Conservation (phyloP, 2,888 invertebrate species). For the Heterodera filipjevi region DNA sequence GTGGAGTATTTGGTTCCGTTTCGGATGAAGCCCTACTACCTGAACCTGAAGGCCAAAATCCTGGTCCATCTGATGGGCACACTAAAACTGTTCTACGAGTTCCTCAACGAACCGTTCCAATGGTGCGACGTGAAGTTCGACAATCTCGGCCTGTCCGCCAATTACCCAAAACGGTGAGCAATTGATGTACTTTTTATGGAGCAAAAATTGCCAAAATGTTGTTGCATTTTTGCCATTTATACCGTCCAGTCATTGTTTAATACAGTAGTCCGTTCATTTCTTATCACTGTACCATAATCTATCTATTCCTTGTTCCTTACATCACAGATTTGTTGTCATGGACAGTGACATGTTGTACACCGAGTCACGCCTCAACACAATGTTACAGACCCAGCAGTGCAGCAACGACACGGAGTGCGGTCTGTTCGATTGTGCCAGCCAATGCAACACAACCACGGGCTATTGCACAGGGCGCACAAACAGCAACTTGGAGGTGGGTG, state of each 20-base stretch:
- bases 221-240: no score
- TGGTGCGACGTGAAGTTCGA: conserved; percentile 69
- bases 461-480: conserved; percentile 58
- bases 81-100: conserved; percentile 64
- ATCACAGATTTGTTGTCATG: conserved; percentile 60
- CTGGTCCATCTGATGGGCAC: conserved; percentile 66
- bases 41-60: conserved; percentile 65
- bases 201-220: no score
- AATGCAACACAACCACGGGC: conserved; percentile 49
- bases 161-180: conserved; percentile 60
- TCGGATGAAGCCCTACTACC: conserved; percentile 64
- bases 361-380: conserved; percentile 52
- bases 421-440: conserved; percentile 55
- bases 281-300: no score
- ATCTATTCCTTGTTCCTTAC: neutral
- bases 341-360: conserved; percentile 65
- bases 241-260: no score
- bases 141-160: conserved; percentile 59
- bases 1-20: conserved; percentile 66
- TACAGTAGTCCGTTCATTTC: no score
- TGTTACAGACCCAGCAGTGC: conserved; percentile 54
- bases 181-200: neutral
- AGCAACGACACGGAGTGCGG: conserved; percentile 59
- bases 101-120: conserved; percentile 67
- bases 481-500: conserved; percentile 63